Percentiles rank a stretch among this genome's conserved stretches.
phyloP scores from a whole-genome alignment of 2,113 vertebrate species.

The Thamnaconus septentrionalis region DNA sequence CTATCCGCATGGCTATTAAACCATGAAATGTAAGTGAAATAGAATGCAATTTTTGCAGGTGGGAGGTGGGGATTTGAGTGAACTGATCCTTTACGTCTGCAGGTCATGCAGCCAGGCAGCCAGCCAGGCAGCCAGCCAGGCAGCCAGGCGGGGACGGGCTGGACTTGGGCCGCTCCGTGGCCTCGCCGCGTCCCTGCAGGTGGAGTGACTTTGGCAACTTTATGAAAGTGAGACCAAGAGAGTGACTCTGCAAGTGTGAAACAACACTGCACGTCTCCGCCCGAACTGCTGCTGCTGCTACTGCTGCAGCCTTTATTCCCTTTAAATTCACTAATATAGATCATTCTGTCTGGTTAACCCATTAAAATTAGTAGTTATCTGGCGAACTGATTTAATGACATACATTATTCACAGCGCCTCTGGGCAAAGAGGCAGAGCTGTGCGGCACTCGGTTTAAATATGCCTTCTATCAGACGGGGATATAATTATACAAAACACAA shows the following conservation, averaged over 20 bases:
- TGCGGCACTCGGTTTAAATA: conserved; percentile 34
- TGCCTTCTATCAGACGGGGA: conserved; percentile 38
- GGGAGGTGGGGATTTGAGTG: background rate
- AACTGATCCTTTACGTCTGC: too few relatives aligned
- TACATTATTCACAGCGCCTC: conserved; percentile 42
- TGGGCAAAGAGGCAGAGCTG: conserved; percentile 32
- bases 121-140: too few relatives aligned
- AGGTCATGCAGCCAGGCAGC: too few relatives aligned
- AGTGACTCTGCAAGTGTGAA: too few relatives aligned
- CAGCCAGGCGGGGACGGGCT: background rate
- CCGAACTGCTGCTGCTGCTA: too few relatives aligned
- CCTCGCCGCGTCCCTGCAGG: conserved; percentile 18
- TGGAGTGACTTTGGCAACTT: background rate
- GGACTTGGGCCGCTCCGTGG: background rate
- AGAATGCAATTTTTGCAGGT: conserved; percentile 4
- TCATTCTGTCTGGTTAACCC: conserved; percentile 65
- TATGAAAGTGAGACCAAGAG: too few relatives aligned
- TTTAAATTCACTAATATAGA: conserved; percentile 66
- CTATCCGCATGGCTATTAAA: background rate
- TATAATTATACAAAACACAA: conserved; percentile 53
- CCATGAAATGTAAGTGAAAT: background rate
- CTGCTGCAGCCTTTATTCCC: too few relatives aligned
- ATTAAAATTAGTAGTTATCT: conserved; percentile 66
- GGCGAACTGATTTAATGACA: conserved; percentile 41
- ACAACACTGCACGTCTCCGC: too few relatives aligned